phyloP scores from a whole-genome alignment of 2,113 vertebrate genomes.

The Saguinus midas region DNA sequence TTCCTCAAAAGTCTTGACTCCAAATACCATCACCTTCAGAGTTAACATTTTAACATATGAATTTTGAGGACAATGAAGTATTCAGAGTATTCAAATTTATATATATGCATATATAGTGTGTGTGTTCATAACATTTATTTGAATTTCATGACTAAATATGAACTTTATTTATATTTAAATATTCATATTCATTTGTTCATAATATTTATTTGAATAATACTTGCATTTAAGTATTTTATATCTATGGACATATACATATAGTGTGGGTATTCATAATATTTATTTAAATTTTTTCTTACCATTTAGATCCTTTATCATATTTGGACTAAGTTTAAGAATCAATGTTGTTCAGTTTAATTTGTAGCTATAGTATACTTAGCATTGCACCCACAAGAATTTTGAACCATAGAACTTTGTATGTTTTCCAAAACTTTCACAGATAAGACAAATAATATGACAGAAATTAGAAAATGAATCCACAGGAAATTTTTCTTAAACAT shows the following conservation, averaged over 20 bases:
- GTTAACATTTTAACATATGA: neutral
- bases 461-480: neutral
- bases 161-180: no score
- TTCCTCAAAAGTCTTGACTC: accelerated
- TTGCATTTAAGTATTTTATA: neutral
- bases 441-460: neutral
- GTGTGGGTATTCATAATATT: neutral
- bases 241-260: neutral
- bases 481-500: neutral
- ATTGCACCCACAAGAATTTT: neutral
- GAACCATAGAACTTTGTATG: neutral
- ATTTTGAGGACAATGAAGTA: neutral
- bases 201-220: no score
- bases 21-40: neutral
- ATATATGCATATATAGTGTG: neutral
- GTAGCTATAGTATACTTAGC: neutral
- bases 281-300: neutral
- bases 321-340: neutral
- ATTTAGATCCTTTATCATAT: neutral
- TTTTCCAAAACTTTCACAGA: neutral
- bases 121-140: no score
- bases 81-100: neutral
- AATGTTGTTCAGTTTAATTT: neutral
- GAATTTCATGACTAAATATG: no score
- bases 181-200: no score